Evolutionary conservation across 2,888 invertebrate genomes (phyloP), one percentile per base, ranked within the genome.

Genomic region (Dugesia japonica): DNA sequence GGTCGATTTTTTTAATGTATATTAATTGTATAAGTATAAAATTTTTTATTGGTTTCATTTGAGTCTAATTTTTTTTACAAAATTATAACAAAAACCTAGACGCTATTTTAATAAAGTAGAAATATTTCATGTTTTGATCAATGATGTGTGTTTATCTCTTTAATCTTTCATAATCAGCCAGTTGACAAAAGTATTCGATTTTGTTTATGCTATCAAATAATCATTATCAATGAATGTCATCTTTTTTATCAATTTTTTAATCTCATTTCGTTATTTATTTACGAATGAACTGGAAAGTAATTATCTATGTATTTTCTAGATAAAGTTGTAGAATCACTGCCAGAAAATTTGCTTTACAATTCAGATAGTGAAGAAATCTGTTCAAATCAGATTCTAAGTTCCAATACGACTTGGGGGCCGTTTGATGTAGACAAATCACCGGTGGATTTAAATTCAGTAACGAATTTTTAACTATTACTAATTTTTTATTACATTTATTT

Each of bases 121-220:
- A 23, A 56, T 9, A 56, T 13, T 56, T 56, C 56, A 56, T 56
- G 56, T 56, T 56, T 56, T 56, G 56, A 56, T 56, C 56, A 56
- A 4, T 56, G 56, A 56, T 56, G 56, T 56, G 56, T 56, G 56
- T 56, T 56, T 56, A 56, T 56, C 56, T 56, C 56, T 56, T 38
- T 13, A 56, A 56, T 56, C 56, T 56, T 9, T n/a, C 56, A 56
- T 56, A 56, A 56, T 56, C 56, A 56, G n/a, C 56, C 56, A 56
- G 56, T 56, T 56, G 56, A 56, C 56, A 56, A 56, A 56, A 56
- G 56, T 56, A 56, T 56, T 56, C 56, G 56, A 56, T 56, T 56
- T 56, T 56, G 56, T 56, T 56, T 56, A 56, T 56, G 56, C 56
- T 56, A 56, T 56, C 56, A 56, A 56, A 56, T 56, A 56, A 56